These are phyloP conservation scores for Ophiodon elongatus DNA, from an alignment of 2,113 vertebrate genomes.

Conservation along the genomic window DNA sequence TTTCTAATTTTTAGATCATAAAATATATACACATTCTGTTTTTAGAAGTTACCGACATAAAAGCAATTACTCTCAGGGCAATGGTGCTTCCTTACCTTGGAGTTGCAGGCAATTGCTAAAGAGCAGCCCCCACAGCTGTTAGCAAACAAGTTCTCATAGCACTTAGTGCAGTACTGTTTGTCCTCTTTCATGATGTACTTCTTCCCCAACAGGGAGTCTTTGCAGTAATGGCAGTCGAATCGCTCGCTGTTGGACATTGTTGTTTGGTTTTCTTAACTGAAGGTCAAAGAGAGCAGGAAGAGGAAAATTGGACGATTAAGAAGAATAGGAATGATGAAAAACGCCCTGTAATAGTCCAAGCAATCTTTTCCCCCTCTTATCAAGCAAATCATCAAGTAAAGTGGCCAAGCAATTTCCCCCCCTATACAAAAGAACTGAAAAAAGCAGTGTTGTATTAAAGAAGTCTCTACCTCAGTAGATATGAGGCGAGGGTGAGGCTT, in stretches of 20 bases:
- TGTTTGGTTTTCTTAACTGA: constrained; percentile 60
- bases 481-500: constrained; percentile 39
- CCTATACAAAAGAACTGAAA: constrained; percentile 1
- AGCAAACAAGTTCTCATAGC: constrained; percentile 92
- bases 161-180: constrained; percentile 90
- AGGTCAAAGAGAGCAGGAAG: constrained; percentile 43
- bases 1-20: neutral
- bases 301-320: constrained; percentile 18
- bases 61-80: neutral
- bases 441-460: constrained; percentile 22
- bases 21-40: neutral
- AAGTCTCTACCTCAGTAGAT: constrained; percentile 61
- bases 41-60: neutral
- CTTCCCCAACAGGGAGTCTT: constrained; percentile 91
- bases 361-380: constrained; percentile 26
- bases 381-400: constrained; percentile 8
- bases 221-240: constrained; percentile 93
- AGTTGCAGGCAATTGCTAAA: constrained; percentile 88
- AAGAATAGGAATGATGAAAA: constrained; percentile 28
- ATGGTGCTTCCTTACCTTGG: constrained; percentile 86
- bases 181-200: constrained; percentile 91
- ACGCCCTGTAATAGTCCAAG: constrained; percentile 23
- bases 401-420: constrained; percentile 2
- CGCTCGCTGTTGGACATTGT: constrained; percentile 85
- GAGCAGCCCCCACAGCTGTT: constrained; percentile 93